Conservation (phyloP, 2,888 invertebrate species). For the Lepidocyrtoides sp. region DNA sequence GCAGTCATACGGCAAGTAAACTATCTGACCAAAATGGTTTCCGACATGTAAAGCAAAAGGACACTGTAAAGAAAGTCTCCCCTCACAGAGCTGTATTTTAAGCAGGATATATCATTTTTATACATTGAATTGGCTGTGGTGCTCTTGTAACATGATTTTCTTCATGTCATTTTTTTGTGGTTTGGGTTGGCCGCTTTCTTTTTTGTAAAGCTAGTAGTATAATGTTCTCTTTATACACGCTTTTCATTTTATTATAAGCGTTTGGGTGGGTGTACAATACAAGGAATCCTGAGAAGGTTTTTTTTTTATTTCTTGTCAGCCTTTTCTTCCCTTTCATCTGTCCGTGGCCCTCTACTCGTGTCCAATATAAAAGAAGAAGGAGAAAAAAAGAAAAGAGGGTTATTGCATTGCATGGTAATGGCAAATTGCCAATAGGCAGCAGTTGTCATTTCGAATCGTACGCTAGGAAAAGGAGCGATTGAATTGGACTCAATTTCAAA, state of each 20-base stretch:
- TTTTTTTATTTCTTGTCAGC: slow-evolving; percentile 40
- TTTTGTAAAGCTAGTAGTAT: not conserved
- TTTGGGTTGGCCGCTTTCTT: not conserved
- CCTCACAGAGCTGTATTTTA: no score
- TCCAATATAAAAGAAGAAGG: no score
- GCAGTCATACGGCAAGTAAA: slow-evolving; percentile 11
- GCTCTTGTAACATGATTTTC: slow-evolving; percentile 8
- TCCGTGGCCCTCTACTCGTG: not conserved
- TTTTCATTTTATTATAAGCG: slow-evolving; percentile 3
- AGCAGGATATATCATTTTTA: no score
- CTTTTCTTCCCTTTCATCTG: slow-evolving; percentile 1
- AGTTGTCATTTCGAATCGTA: slow-evolving; percentile 61
- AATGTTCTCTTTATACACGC: slow-evolving; percentile 5
- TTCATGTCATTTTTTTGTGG: slow-evolving; percentile 18
- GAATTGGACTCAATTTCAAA: slow-evolving; percentile 67
- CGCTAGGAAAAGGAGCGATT: slow-evolving; percentile 51
- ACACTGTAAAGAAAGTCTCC: no score
- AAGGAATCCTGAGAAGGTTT: not conserved
- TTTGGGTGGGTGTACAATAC: not conserved
- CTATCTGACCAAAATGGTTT: not conserved
- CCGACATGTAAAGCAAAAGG: not conserved
- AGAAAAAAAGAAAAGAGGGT: slow-evolving; percentile 2
- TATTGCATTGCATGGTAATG: slow-evolving; percentile 59
- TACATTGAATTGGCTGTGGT: slow-evolving; percentile 12
- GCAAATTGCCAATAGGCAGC: slow-evolving; percentile 61